These are phyloP conservation scores for Pollenia griseotomentosa DNA, from an alignment of 2,888 invertebrate species.

Conservation along the genomic window DNA sequence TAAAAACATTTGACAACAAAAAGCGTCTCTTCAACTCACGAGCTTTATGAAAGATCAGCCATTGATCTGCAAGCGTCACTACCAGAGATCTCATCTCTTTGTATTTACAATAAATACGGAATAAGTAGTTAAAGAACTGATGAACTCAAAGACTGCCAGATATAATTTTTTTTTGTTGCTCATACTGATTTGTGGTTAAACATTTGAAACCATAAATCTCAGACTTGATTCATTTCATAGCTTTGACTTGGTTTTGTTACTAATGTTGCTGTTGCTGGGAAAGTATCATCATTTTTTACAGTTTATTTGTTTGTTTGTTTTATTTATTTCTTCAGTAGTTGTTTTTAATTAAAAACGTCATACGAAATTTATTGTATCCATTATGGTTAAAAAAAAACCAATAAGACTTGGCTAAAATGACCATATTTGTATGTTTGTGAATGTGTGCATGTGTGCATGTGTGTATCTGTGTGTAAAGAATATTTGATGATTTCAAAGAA, in stretches of 20 bases:
- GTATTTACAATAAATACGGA: background rate
- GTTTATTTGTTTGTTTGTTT: conserved; percentile 37
- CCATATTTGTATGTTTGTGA: conserved; percentile 57
- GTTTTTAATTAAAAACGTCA: conserved; percentile 70
- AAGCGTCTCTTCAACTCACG: conserved; percentile 3
- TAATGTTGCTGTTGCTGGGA: conserved; percentile 15
- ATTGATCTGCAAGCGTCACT: conserved; percentile 62
- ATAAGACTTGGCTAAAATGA: conserved; percentile 51
- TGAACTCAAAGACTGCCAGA: conserved; percentile 30
- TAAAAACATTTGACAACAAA: conserved; percentile 10
- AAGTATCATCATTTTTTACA: conserved; percentile 32
- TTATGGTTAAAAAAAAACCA: conserved; percentile 51
- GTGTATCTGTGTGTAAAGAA: conserved; percentile 11
- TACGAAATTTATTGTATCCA: conserved; percentile 60
- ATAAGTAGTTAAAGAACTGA: conserved; percentile 26
- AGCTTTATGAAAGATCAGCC: conserved; percentile 66
- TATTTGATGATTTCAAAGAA: conserved; percentile 41
- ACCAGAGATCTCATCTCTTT: background rate
- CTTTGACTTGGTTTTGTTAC: conserved; percentile 34
- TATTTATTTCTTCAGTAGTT: conserved; percentile 9
- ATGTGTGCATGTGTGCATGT: background rate
- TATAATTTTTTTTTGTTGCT: conserved; percentile 7
- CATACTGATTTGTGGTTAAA: conserved; percentile 64
- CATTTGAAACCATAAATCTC: conserved; percentile 55
- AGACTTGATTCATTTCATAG: conserved; percentile 52